Base-by-base conservation (phyloP, 2,113 vertebrate species). In the Ornithorhynchus anatinus region DNA sequence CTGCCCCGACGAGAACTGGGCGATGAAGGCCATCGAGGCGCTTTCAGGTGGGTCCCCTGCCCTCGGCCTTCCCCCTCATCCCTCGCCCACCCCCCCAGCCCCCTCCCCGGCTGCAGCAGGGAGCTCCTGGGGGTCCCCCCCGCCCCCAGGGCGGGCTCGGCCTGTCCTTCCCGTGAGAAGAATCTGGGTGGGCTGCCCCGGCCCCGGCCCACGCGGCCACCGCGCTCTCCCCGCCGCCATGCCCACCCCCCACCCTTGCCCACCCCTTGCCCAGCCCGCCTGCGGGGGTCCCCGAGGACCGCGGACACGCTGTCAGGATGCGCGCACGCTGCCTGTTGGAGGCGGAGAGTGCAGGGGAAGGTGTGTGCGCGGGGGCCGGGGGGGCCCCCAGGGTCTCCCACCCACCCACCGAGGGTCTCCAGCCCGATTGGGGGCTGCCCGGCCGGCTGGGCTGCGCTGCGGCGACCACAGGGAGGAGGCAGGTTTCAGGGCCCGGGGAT, bases 11-110 rank as follows among this genome's bases (percentile, higher is more conserved):
- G 97, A 99, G 72, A 95, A 94, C 92, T 94, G 95, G 89, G 97
- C 97, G 52, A 98, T 98, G 95, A 97, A 95, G 94, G 97, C 97
- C 93, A 99, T 99, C 88, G 97, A 99, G 82, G 90, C 94, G 85
- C 93, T 99, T 92, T 99, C 97, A 97, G 97, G 97, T 99, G 95
- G 95, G 94, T 74, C 39, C 71, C 59, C 47, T 45, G 91, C 93
- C 31, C 20, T 50, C 19, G 58, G 33, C 72, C 45, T 72, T 71
- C 72, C 70, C 81, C 72, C 66, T 82, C 68, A 72, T 61, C 66
- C 75, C 75, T 63, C 65, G 72, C 73, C 78, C 71, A 81, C 86
- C 88, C 90, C 91, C 89, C 91, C 88, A 89, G 93, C 92, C 88
- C 89, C 48, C 32, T 62, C 36, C 48, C 56, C 12, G 50, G 52